Evolutionary conservation across 2,888 invertebrate species (phyloP), one percentile per base, ranked within the genome.

Genomic region (Erannis defoliaria): DNA sequence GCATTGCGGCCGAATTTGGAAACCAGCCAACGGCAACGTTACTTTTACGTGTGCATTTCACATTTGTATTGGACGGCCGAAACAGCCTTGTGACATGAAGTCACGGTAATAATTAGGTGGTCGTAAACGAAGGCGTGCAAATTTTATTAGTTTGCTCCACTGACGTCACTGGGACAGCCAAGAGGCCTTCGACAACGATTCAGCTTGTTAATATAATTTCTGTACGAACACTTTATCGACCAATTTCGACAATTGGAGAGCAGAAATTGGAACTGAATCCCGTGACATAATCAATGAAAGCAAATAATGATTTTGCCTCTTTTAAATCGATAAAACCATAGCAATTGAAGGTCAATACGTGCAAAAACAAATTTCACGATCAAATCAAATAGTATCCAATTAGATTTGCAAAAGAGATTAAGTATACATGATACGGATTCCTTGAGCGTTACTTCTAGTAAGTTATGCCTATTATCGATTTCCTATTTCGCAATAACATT

Each of bases 141-240:
- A 75, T 77, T 81, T 82, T 80, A 84, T 84, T 80, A 70, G 74
- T 76, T 76, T 74, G 76, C 67, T 69, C 61, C 62, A 54, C 45
- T 64, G 71, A 72, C 73, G 74, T 75, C 74, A 75, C 45, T 55
- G 71, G 75, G 73, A 68, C 64, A 65, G 57, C 66, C 31, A 50
- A 65, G 73, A 82, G 84, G 73, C 83, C 86, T 85, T 85, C 84
- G 65, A 57, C 60, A 68, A 62, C 74, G 71, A 82, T 85, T 83
- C 71, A 80, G 79, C 82, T 85, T 69, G 82, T 84, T 83, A 80
- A 77, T 76, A 76, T 71, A 68, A 71, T 23, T 14, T 38, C 33
- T 38, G 65, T 70, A 72, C 58, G 69, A 68, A 71, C 71, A 73
- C 78, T 68, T 74, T 76, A 74, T 64, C 66, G 48, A 72, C 59